Evolutionary conservation across 2,888 invertebrate species (phyloP).

Genomic region (Operophtera brumata): DNA sequence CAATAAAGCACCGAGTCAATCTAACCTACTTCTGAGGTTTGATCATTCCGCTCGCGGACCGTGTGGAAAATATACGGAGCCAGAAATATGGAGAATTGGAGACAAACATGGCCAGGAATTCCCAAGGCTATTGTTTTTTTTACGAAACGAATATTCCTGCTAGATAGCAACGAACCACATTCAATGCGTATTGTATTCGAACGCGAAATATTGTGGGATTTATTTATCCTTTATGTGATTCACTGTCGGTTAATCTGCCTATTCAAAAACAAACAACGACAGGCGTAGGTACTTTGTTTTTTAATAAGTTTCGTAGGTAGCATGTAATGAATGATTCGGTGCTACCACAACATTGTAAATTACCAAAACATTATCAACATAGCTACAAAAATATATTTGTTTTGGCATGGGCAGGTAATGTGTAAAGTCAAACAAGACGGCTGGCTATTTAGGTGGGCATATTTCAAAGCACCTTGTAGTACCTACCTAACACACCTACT

Average conservation of each 20-base stretch:
- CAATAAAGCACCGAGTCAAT: slow-evolving; percentile 72
- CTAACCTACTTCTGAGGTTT: slow-evolving; percentile 73
- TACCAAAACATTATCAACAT: too few species aligned
- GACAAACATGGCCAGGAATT: slow-evolving; percentile 40
- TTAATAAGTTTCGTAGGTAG: too few species aligned
- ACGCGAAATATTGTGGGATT: neutral
- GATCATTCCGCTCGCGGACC: slow-evolving; percentile 61
- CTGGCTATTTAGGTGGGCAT: slow-evolving; percentile 14
- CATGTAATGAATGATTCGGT: too few species aligned
- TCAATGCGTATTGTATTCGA: slow-evolving; percentile 33
- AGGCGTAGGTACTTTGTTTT: too few species aligned
- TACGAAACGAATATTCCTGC: slow-evolving; percentile 40
- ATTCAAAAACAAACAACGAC: neutral
- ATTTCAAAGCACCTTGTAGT: slow-evolving; percentile 21
- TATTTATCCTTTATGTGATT: slow-evolving; percentile 11
- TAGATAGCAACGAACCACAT: slow-evolving; percentile 38
- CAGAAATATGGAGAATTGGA: slow-evolving; percentile 46
- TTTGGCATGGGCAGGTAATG: slow-evolving; percentile 3
- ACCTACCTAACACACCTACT: slow-evolving; percentile 26
- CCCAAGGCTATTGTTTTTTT: slow-evolving; percentile 45
- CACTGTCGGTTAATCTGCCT: neutral
- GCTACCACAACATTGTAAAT: too few species aligned
- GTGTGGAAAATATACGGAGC: slow-evolving; percentile 49
- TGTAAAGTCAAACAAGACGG: slow-evolving; percentile 18
- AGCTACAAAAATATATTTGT: neutral